Base-by-base conservation (phyloP, 1,140 invertebrate species). In the Pogonognathellus flavescens region DNA sequence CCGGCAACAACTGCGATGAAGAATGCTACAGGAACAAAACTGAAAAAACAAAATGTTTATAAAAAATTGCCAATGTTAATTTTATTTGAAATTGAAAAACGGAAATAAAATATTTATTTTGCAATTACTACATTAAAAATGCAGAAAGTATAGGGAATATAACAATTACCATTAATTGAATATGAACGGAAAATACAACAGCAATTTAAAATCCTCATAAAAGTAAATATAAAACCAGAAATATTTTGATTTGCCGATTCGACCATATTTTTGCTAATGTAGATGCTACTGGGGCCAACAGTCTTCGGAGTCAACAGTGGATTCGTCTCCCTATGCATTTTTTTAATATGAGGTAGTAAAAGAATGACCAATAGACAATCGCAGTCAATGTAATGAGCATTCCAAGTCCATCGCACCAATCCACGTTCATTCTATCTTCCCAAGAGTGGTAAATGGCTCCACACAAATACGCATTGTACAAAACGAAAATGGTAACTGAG, bases 331-430 rank as follows among this genome's bases (percentile, higher is more conserved):
- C 92, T 92, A 31, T 90, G 84, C 90, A 93, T 31, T 91, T 92
- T 90, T 94, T 94, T 49, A 95, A 89, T 3, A 95, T 86, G 16
- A 92, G 88, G 86, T 92, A 94, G 89, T 96, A 96, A 20, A 95
- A 89, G 11, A 95, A 70, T 18, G 92, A 91, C 84, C 93, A 91
- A 87, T 95, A 94, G 20, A 92, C 90, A 50, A 95, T 91, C 18
- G 90, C 89, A 1, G 94, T 91, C 0, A 96, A 88, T 13, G 96
- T 92, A 14, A 96, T 90, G 0, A 97, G 90, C 89, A 95, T 93
- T 62, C 95, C 95, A 87, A 95, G 94, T 1, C 95, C 95, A 82
- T 93, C 87, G 88, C 95, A 95, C 88, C 93, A 94, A 83, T 41
- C 6, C 31, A 41, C 31, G 1, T 41, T 6, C 2, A 41, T 41